These are phyloP conservation scores for Galeopsomyia nigrocyanea DNA, from an alignment of 2,888 invertebrate genomes.

Conservation along the genomic window DNA sequence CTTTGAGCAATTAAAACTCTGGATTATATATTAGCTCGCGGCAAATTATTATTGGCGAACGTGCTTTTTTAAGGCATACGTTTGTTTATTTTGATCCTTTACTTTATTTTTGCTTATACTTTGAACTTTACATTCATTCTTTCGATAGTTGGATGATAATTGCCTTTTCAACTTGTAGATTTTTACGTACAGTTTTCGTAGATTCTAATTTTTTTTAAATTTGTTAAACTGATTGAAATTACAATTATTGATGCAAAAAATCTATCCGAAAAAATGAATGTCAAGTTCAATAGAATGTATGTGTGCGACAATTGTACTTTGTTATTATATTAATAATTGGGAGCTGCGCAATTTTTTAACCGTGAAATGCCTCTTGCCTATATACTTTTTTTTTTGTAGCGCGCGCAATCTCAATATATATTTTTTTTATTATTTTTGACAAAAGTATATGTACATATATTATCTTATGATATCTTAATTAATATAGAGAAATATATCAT, in stretches of 20 bases:
- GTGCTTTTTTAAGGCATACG: constrained; percentile 9
- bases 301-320: no score
- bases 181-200: no score
- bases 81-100: constrained; percentile 3
- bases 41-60: constrained; percentile 1
- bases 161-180: no score
- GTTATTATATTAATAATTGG: no score
- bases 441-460: constrained; percentile 45
- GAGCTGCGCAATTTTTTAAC: constrained; percentile 14
- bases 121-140: no score
- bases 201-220: no score
- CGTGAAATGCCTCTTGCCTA: constrained; percentile 30
- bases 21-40: background rate
- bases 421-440: constrained; percentile 27
- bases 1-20: constrained; percentile 31
- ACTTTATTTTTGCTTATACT: background rate
- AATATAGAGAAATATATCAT: constrained; percentile 45
- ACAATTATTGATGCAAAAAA: no score
- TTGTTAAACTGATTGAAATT: no score
- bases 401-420: constrained; percentile 20
- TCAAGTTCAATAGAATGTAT: no score
- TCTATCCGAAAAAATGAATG: no score
- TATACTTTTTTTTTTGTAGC: constrained; percentile 28
- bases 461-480: constrained; percentile 26
- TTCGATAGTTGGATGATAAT: no score